phyloP scores from a whole-genome alignment of 2,888 invertebrate genomes.

The Xestia ashworthii region DNA sequence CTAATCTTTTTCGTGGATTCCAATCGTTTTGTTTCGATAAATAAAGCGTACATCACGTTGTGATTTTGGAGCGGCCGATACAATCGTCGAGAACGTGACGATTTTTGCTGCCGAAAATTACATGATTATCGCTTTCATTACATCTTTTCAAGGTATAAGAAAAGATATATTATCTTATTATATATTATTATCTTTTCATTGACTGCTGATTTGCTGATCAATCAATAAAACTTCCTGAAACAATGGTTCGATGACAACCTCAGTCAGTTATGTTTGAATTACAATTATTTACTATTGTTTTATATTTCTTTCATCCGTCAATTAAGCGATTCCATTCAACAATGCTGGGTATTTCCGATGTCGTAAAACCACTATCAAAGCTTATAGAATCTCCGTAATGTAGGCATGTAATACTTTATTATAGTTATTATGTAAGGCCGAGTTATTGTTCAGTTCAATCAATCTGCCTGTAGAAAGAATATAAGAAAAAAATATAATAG shows the following conservation, averaged over 20 bases:
- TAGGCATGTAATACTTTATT: slow-evolving; percentile 18
- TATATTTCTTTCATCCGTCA: slow-evolving; percentile 11
- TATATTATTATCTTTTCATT: slow-evolving; percentile 2
- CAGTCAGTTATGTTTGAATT: neutral
- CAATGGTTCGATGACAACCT: neutral
- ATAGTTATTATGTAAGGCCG: slow-evolving; percentile 32
- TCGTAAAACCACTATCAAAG: slow-evolving; percentile 21
- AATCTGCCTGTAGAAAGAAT: slow-evolving; percentile 12
- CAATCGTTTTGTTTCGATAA: slow-evolving; percentile 7
- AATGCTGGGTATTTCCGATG: slow-evolving; percentile 15
- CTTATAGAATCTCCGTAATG: neutral
- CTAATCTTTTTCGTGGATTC: slow-evolving; percentile 23
- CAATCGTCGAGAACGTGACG: slow-evolving; percentile 18
- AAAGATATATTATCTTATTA: no score
- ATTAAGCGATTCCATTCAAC: slow-evolving; percentile 28
- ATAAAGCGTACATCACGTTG: slow-evolving; percentile 3
- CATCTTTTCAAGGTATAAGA: neutral
- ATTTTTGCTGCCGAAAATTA: neutral
- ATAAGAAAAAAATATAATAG: slow-evolving; percentile 16
- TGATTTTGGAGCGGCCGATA: slow-evolving; percentile 7
- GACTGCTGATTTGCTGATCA: neutral
- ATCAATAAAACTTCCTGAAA: slow-evolving; percentile 10
- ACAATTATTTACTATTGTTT: neutral
- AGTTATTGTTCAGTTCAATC: slow-evolving; percentile 35
- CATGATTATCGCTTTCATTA: neutral